Conservation (phyloP, 2,797 vertebrate genomes). For the Crocidura indochinensis region DNA sequence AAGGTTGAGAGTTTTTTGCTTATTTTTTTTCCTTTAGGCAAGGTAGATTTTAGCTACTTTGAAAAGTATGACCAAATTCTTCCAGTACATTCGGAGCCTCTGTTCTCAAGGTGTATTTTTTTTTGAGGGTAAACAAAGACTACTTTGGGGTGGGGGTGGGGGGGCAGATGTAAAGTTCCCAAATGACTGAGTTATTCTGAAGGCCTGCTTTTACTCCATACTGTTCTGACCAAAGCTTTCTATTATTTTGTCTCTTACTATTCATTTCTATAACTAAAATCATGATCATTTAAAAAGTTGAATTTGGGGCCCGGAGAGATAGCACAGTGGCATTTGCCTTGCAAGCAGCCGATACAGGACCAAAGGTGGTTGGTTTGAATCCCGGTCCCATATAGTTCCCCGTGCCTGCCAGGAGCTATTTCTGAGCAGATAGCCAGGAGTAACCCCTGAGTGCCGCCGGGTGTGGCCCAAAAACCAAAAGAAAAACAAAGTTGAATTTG, state of each 20-base stretch:
- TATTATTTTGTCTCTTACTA: not conserved
- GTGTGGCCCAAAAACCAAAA: no score
- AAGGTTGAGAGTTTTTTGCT: constrained; percentile 57
- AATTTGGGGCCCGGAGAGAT: no score
- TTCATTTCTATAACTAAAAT: not conserved
- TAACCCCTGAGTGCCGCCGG: no score
- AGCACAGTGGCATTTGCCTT: no score
- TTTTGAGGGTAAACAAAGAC: constrained; percentile 66
- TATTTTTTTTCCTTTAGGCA: constrained; percentile 69
- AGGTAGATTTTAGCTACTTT: constrained; percentile 77
- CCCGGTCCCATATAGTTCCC: no score
- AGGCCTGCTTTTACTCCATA: not conserved
- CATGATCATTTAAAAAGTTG: no score
- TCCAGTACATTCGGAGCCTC: constrained; percentile 63
- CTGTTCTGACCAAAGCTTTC: constrained; percentile 16
- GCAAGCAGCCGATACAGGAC: no score
- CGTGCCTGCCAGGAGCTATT: no score
- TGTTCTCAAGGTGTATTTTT: constrained; percentile 38
- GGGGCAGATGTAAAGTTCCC: constrained; percentile 26
- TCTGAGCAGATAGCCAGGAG: no score
- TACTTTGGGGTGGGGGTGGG: not conserved
- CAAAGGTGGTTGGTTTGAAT: no score
- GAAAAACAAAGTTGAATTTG: no score
- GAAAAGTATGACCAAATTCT: constrained; percentile 78
- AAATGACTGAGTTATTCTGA: not conserved